Evolutionary conservation across 2,888 invertebrate species (phyloP).

Genomic region (Stenodema calcarata): DNA sequence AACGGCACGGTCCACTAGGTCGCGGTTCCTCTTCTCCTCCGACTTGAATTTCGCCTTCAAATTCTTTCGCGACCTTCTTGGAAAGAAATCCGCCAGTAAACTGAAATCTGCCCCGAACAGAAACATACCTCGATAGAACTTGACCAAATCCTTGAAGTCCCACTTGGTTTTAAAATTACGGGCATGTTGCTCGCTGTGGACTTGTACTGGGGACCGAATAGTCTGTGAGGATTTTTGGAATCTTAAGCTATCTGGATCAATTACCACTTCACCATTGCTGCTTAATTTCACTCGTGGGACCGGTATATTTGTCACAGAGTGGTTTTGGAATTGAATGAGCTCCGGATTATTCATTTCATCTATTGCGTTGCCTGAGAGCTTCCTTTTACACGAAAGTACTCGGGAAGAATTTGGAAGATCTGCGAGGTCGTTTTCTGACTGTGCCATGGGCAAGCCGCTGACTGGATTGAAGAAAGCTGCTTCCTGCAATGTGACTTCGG

Average conservation of each 20-base stretch:
- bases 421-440: not conserved
- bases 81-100: slow-evolving; percentile 83
- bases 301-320: not conserved
- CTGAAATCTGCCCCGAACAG: slow-evolving; percentile 90
- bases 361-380: not conserved
- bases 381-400: not conserved
- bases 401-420: not conserved
- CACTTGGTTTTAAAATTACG: not conserved
- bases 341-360: not conserved
- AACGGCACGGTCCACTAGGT: slow-evolving; percentile 74
- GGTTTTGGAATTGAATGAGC: not conserved
- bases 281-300: not conserved
- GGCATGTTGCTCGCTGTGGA: not conserved
- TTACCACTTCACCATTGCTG: not conserved
- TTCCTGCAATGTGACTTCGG: not conserved
- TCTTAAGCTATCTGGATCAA: not conserved
- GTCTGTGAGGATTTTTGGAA: not conserved
- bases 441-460: not conserved
- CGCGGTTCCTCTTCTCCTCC: slow-evolving; percentile 79
- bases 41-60: slow-evolving; percentile 92
- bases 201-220: not conserved
- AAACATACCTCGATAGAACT: slow-evolving; percentile 88
- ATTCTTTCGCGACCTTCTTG: slow-evolving; percentile 78
- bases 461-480: slow-evolving; percentile 28
- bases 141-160: slow-evolving; percentile 72